Evolutionary conservation across 2,113 vertebrate genomes (phyloP).

Genomic region (Gnathonemus longibarbis): DNA sequence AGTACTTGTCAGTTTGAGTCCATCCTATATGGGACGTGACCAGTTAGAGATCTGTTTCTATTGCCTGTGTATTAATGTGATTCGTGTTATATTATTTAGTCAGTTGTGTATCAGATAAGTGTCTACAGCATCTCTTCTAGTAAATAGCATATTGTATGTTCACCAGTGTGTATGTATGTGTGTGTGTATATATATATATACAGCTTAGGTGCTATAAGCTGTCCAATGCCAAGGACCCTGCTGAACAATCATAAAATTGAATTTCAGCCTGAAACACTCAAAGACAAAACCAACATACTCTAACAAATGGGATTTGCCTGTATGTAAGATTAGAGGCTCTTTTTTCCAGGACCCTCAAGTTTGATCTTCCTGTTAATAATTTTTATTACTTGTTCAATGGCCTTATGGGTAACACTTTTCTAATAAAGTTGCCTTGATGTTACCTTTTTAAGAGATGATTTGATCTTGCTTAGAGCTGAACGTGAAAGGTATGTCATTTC

Average conservation of each 20-base stretch:
- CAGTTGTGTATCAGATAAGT: not conserved
- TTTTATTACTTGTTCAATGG: not conserved
- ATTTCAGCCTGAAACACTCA: not conserved
- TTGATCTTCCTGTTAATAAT: not conserved
- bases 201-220: constrained; percentile 11
- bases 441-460: not conserved
- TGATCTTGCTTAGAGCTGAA: not conserved
- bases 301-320: not conserved
- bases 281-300: not conserved
- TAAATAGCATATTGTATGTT: not conserved
- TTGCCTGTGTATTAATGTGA: not conserved
- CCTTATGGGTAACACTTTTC: constrained; percentile 12
- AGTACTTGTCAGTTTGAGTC: not conserved
- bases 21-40: not conserved
- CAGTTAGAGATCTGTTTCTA: not conserved
- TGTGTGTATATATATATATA: not conserved
- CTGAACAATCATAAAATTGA: not conserved
- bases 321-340: constrained; percentile 3
- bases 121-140: not conserved
- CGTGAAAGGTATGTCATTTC: not conserved
- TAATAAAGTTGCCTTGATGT: constrained; percentile 4
- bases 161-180: not conserved
- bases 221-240: constrained; percentile 1
- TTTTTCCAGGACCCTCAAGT: not conserved
- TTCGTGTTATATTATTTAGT: not conserved